A percentile compares a stretch with the other conserved stretches of the same genome.
These are phyloP conservation scores for Zygaena filipendulae DNA, from an alignment of 2,888 invertebrate genomes.

Conservation along the genomic window DNA sequence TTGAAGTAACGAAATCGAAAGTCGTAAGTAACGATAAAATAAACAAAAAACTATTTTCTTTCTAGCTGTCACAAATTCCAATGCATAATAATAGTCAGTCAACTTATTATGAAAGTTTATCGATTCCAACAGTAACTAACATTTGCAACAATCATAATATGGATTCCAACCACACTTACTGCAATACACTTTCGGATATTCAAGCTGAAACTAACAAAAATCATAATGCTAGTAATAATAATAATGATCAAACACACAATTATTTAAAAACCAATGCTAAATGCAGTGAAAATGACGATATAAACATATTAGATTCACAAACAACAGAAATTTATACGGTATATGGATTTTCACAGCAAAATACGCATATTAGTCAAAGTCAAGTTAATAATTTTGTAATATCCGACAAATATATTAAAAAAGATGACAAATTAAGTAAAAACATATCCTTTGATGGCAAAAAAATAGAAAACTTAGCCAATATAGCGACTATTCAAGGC, in stretches of 20 bases:
- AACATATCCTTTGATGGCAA: neutral
- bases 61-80: no score
- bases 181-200: neutral
- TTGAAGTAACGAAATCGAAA: no score
- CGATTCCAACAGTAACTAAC: no score
- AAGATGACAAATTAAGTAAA: neutral
- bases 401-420: conserved; percentile 10
- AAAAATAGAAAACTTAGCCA: conserved; percentile 4
- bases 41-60: no score
- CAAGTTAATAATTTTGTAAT: conserved; percentile 15
- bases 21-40: no score
- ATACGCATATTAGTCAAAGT: conserved; percentile 20
- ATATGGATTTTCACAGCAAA: conserved; percentile 9
- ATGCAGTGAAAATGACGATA: conserved; percentile 1
- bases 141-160: no score
- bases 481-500: conserved; percentile 1
- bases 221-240: conserved; percentile 1
- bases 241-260: conserved; percentile 1
- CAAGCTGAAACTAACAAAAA: neutral
- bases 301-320: conserved; percentile 10
- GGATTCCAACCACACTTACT: no score
- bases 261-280: conserved; percentile 1
- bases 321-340: conserved; percentile 15
- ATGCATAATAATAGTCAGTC: conserved; percentile 7
- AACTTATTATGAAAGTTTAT: conserved; percentile 11